Evolutionary conservation across 2,888 invertebrate species (phyloP).

Genomic region (Pterostichus niger): DNA sequence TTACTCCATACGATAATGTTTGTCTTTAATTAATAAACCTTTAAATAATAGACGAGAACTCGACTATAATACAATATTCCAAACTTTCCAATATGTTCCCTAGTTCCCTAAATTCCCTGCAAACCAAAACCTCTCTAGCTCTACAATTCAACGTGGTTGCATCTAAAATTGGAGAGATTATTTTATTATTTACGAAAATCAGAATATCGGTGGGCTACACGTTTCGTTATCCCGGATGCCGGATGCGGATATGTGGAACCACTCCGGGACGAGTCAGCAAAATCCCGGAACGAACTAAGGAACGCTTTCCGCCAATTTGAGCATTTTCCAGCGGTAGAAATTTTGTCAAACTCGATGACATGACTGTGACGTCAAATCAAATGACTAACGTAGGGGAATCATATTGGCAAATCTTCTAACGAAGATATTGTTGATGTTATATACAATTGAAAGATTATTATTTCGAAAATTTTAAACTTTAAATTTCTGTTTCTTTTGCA

Average conservation of each 20-base stretch:
- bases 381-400: too few relatives aligned
- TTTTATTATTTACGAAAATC: conserved; percentile 23
- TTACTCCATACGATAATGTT: conserved; percentile 34
- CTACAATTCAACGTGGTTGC: not conserved
- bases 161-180: not conserved
- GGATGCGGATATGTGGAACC: not conserved
- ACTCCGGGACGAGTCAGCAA: conserved; percentile 33
- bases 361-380: conserved; percentile 21
- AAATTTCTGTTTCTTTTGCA: too few relatives aligned
- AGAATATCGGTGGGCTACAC: not conserved
- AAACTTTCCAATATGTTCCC: conserved; percentile 19
- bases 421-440: too few relatives aligned
- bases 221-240: conserved; percentile 27
- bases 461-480: too few relatives aligned
- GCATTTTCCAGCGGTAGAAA: conserved; percentile 8
- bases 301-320: conserved; percentile 40
- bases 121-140: too few relatives aligned
- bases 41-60: conserved; percentile 36
- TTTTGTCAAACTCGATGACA: conserved; percentile 35
- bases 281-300: conserved; percentile 35
- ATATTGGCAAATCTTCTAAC: too few relatives aligned
- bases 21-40: conserved; percentile 32
- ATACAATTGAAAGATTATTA: too few relatives aligned
- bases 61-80: not conserved
- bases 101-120: too few relatives aligned